Percentiles rank a stretch among this genome's conserved stretches.
These are phyloP conservation scores for Lepeophtheirus salmonis DNA, from an alignment of 1,140 invertebrate species.

Conservation along the genomic window DNA sequence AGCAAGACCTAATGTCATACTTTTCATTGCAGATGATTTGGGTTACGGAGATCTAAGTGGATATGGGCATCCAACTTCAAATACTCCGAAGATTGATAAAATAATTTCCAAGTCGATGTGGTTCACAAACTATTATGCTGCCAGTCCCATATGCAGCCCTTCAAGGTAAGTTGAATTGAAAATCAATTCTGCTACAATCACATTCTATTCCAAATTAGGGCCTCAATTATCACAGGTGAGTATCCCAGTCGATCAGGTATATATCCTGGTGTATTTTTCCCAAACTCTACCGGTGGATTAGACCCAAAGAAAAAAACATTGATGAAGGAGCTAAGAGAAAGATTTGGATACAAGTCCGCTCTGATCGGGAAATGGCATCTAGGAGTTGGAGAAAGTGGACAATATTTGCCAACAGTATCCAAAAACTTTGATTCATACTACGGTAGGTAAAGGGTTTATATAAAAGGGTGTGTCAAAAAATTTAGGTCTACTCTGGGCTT, in stretches of 20 bases:
- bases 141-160: constrained; percentile 19
- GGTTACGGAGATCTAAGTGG: constrained; percentile 19
- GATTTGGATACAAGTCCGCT: constrained; percentile 20
- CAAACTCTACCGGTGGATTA: constrained; percentile 16
- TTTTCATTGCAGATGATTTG: constrained; percentile 19
- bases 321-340: constrained; percentile 9
- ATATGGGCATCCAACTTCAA: constrained; percentile 19
- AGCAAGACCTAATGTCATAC: constrained; percentile 15
- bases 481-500: too few relatives aligned
- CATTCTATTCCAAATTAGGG: neutral
- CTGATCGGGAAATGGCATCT: constrained; percentile 22
- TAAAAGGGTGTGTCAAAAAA: too few relatives aligned
- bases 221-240: constrained; percentile 19
- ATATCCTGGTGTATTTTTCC: constrained; percentile 19
- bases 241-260: constrained; percentile 19
- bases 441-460: too few relatives aligned
- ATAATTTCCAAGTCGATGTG: constrained; percentile 4
- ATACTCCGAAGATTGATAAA: constrained; percentile 15
- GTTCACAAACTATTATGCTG: constrained; percentile 19
- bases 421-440: constrained; percentile 20
- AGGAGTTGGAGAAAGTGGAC: constrained; percentile 20
- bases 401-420: constrained; percentile 21
- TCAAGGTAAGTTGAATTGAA: constrained; percentile 18
- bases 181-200: neutral
- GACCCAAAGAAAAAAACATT: constrained; percentile 19